Evolutionary conservation across 2,113 vertebrate species (phyloP), one percentile per base, ranked within the genome.

Genomic region (Peromyscus californicus): DNA sequence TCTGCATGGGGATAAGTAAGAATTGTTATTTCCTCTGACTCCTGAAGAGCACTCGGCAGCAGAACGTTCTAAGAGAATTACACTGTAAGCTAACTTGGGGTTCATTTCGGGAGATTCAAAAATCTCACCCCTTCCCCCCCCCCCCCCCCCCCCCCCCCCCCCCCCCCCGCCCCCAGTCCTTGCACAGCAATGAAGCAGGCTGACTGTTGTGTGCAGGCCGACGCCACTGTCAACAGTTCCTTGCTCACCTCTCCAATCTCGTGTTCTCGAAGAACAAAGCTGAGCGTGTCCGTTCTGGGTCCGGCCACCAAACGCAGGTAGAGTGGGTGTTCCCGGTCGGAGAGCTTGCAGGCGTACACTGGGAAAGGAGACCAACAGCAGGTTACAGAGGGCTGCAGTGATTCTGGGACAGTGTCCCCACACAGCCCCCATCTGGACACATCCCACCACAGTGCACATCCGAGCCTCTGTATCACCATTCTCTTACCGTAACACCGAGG

Each of bases 301-400:
- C 99, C 99, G 1, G 99, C 99, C 96, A 99, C 98, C 98, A 99
- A 98, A 29, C 99, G 99, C 91, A 99, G 99, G 94, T 99, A 99
- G 85, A 99, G 97, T 2, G 99, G 99, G 94, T 99, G 99, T 96
- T 99, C 99, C 82, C 98, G 98, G 91, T 99, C 99, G 0, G 99
- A 98, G 95, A 99, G 99, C 98, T 99, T 99, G 98, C 99, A 99
- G 97, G 99, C 99, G 39, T 99, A 99, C 96, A 99, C 99, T 99
- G 98, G 63, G 97, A 0, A 74, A 85, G 75, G 89, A 83, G 61
- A 89, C 80, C 88, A 92, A 9, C 9, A 19, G 59, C 19, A 1
- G 0, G n/a, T 96, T 65, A 89, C 70, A 22, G 19, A 70, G 19
- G 33, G 63, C 59, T 0, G 31, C 70, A 1, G 26, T 79, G 36